Evolutionary conservation across 37 sponge, comb jelly and placozoan species (phyloP).

Genomic region (Haliclona indistincta): DNA sequence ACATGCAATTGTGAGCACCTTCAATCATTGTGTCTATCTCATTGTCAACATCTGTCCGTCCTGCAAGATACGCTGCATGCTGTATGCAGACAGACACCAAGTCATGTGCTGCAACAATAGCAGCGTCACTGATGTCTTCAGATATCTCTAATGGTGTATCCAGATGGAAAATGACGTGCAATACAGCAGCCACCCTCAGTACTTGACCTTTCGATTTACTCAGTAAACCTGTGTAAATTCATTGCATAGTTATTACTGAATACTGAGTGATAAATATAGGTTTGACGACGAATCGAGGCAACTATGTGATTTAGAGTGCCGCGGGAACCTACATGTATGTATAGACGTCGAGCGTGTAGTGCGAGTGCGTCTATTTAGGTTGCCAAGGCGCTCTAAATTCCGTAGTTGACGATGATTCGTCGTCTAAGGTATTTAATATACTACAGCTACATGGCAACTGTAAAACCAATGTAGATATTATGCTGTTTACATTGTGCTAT

Average conservation of each 20-base stretch:
- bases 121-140: slow-evolving; percentile 2
- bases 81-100: slow-evolving; percentile 44
- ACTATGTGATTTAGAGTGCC: too few species aligned
- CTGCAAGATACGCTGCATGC: slow-evolving; percentile 50
- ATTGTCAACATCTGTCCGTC: slow-evolving; percentile 17
- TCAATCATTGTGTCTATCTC: not conserved
- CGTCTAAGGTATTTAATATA: too few species aligned
- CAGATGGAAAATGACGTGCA: slow-evolving; percentile 52
- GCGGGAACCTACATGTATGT: not conserved
- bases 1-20: too few species aligned
- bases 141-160: not conserved
- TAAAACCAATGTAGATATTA: too few species aligned
- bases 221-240: slow-evolving; percentile 25
- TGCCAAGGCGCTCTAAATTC: too few species aligned
- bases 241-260: not conserved
- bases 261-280: too few species aligned
- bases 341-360: not conserved
- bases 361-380: too few species aligned
- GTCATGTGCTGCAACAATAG: slow-evolving; percentile 27
- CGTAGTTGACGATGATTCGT: too few species aligned
- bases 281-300: too few species aligned
- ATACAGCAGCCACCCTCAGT: slow-evolving; percentile 30
- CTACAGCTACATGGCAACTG: too few species aligned
- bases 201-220: slow-evolving; percentile 51
- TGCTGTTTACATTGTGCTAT: too few species aligned